A percentile compares a stretch with the other conserved stretches of the same genome.
phyloP scores from a whole-genome alignment of 2,888 invertebrate species.

The Mesorhabditis sp. region DNA sequence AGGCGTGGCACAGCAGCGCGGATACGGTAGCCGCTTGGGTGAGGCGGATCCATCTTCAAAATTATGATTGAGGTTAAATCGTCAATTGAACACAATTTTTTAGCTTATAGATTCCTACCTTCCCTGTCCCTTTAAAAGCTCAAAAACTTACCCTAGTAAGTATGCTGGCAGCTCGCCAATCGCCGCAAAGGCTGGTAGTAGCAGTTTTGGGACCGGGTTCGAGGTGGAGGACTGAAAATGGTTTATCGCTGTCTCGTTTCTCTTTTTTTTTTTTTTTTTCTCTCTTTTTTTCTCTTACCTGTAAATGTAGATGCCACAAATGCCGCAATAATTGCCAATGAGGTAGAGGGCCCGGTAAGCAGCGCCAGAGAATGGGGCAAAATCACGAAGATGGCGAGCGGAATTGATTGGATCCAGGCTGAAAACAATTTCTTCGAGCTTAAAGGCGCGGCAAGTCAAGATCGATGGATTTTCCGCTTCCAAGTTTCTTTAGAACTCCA shows the following conservation, averaged over 20 bases:
- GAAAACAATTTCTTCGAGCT: neutral
- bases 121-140: too few relatives aligned
- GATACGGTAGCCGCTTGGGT: conserved; percentile 24
- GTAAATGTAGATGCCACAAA: conserved; percentile 26
- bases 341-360: conserved; percentile 35
- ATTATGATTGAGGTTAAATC: too few relatives aligned
- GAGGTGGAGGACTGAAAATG: conserved; percentile 26
- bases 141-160: conserved; percentile 16
- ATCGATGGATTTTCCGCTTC: neutral
- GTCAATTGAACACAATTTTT: too few relatives aligned
- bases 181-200: conserved; percentile 31
- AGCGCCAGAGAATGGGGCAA: conserved; percentile 20
- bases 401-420: conserved; percentile 22
- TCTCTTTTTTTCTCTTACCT: conserved; percentile 12
- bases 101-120: too few relatives aligned
- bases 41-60: conserved; percentile 19
- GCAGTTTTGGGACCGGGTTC: conserved; percentile 36
- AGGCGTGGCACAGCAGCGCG: conserved; percentile 23
- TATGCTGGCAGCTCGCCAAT: conserved; percentile 33
- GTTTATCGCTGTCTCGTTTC: neutral
- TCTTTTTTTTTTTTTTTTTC: too few relatives aligned
- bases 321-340: conserved; percentile 30
- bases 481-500: too few relatives aligned
- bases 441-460: neutral
- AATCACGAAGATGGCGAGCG: conserved; percentile 27